These are phyloP conservation scores for Macroramphosus scolopax DNA, from an alignment of 2,797 vertebrate genomes.

Conservation along the genomic window DNA sequence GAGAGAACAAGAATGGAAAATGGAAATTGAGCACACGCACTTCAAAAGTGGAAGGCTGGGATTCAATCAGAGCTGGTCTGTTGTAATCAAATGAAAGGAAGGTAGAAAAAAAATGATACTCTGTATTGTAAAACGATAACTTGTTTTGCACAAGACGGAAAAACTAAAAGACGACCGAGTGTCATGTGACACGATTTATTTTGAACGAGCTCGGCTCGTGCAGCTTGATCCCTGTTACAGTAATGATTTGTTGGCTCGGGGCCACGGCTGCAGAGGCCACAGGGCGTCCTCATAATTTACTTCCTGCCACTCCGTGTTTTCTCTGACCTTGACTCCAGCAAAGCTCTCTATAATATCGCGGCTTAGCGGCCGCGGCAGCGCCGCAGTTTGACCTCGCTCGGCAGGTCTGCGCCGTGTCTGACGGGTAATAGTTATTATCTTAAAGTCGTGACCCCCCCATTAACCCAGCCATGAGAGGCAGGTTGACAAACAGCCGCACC, in stretches of 20 bases:
- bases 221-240: constrained; percentile 17
- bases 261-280: constrained; percentile 36
- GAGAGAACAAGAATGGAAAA: constrained; percentile 23
- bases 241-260: constrained; percentile 43
- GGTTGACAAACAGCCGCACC: constrained; percentile 50
- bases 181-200: no score
- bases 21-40: constrained; percentile 40
- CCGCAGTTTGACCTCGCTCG: constrained; percentile 40
- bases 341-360: constrained; percentile 17
- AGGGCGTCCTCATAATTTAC: constrained; percentile 50
- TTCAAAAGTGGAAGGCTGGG: constrained; percentile 44
- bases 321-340: constrained; percentile 39
- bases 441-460: constrained; percentile 43
- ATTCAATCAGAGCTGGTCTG: constrained; percentile 45
- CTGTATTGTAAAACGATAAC: not conserved
- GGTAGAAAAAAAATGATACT: constrained; percentile 2
- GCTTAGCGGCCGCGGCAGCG: constrained; percentile 32
- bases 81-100: constrained; percentile 19
- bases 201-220: no score
- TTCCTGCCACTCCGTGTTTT: constrained; percentile 20
- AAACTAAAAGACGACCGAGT: no score
- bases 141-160: no score
- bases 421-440: constrained; percentile 57
- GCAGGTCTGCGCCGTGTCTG: constrained; percentile 7
- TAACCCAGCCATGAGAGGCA: constrained; percentile 14